Base-by-base conservation (phyloP, 2,797 vertebrate genomes). In the Hoplostethus mediterraneus region DNA sequence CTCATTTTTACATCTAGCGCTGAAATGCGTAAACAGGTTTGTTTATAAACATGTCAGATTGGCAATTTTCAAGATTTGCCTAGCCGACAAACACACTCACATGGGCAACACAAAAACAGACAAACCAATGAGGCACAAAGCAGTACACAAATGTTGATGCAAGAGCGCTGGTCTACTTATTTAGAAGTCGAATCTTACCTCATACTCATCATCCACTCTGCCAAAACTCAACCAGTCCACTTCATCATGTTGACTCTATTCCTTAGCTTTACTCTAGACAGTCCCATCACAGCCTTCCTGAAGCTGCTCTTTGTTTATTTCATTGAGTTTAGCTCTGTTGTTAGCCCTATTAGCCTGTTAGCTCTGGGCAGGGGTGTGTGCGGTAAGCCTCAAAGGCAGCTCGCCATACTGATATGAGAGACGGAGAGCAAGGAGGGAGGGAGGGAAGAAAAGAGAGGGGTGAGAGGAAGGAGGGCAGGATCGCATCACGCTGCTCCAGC, bases 101-200 rank as follows among this genome's bases (percentile, higher is more conserved):
- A 71, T 10, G 10, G 4, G 52, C 40, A 51, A n/a, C n/a, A 61
- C 13, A 1, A 54, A 28, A 51, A 59, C 12, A 28, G 42, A 59
- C 12, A 63, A 52, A 55, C 31, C 8, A 51, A 4, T 8, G 40
- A 2, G 8, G 7, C 40, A 71, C 8, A 71, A 5, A 58, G 63
- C 36, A 71, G 40, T 0, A 45, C 21, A 54, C 67, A 72, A 52
- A 47, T 47, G 2, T 36, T n/a, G 55, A 38, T 30, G 21, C 40
- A 68, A 38, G 7, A 62, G 33, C 49, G 56, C 7, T 3, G 57
- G 45, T n/a, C 2, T 16, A 17, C 10, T 28, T 7, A 11, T 47
- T 11, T 3, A 66, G 6, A 67, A 54, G 47, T 57, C 28, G 21
- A 42, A 4, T 61, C 90, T 89, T 89, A 90, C 90, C 84, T 90